Base-by-base conservation (phyloP, 2,113 vertebrate species). In the Morone saxatilis region DNA sequence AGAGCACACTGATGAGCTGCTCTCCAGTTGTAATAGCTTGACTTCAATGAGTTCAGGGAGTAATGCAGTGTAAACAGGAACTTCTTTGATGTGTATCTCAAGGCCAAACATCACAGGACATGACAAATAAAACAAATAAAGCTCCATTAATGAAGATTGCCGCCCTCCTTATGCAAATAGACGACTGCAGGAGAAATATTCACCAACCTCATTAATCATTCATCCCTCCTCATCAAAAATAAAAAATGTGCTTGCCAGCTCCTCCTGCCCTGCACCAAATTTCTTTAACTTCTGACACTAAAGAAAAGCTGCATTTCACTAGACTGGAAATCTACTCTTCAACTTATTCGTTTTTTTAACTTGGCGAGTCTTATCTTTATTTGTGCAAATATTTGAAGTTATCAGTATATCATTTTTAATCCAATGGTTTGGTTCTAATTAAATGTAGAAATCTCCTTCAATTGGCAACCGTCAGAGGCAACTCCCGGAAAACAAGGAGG, bases 121-220 rank as follows among this genome's bases (percentile, higher is more conserved):
- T 66, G 31, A 71, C 70, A 4, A 79, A 66, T 76, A 61, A 75
- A 83, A 78, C 48, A 88, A 78, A 89, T 31, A 72, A 84, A 65
- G 59, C 25, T 67, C 17, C 20, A 51, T 71, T 83, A 89, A 86
- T 89, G 83, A 82, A 72, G 86, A 78, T 45, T 63, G 73, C 57
- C 74, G 79, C 74, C 63, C 72, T 85, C 50, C 66, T 48, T 82
- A 88, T 81, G 89, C 62, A 73, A 91, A 86, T 68, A 78, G 65
- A 48, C 73, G 65, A 78, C 57, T 60, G 71, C 77, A 20, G 83
- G 69, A 77, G 53, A 84, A 67, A 85, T 82, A 83, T 84, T 83
- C 78, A 83, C 75, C 20, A 40, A n/a, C 45, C 78, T 88, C 60
- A 91, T 92, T 79, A 94, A 92, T 93, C 73, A 89, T 92, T 93